These are phyloP conservation scores for Lissocephala sabroskyi DNA, from an alignment of 2,888 invertebrate genomes.

Conservation along the genomic window DNA sequence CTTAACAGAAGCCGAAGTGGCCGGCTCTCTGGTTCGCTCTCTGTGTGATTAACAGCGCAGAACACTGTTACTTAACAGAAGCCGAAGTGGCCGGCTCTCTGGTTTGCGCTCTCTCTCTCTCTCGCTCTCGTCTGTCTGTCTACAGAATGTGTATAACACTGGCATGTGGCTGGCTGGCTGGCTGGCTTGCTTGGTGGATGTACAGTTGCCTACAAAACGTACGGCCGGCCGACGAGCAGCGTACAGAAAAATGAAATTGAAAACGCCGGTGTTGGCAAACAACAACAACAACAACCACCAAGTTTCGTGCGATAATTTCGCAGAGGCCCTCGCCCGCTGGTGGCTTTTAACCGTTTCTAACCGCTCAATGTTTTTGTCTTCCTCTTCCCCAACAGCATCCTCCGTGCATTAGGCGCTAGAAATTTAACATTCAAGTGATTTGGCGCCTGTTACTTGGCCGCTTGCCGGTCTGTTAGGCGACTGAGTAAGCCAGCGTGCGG, in stretches of 20 bases:
- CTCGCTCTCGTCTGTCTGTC: too few species aligned
- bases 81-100: background rate
- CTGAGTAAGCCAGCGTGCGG: too few species aligned
- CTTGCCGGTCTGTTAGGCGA: background rate
- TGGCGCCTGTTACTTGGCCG: conserved; percentile 34
- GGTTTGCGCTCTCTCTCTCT: too few species aligned
- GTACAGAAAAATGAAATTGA: conserved; percentile 31
- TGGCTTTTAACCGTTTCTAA: too few species aligned
- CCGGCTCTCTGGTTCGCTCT: background rate
- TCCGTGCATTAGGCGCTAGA: conserved; percentile 39
- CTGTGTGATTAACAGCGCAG: background rate
- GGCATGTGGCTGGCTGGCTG: conserved; percentile 18
- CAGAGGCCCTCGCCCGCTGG: too few species aligned
- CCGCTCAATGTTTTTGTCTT: background rate
- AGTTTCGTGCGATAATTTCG: too few species aligned
- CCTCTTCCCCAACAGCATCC: background rate
- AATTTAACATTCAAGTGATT: conserved; percentile 13
- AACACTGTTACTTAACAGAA: too few species aligned
- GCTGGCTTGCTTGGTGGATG: conserved; percentile 22
- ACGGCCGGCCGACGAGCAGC: conserved; percentile 17
- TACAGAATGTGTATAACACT: too few species aligned
- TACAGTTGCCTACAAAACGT: conserved; percentile 69
- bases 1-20: conserved; percentile 1
- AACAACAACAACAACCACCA: conserved; percentile 4
- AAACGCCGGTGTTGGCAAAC: conserved; percentile 26